Base-by-base conservation (phyloP, 2,888 invertebrate species). In the Hemithea aestivaria region DNA sequence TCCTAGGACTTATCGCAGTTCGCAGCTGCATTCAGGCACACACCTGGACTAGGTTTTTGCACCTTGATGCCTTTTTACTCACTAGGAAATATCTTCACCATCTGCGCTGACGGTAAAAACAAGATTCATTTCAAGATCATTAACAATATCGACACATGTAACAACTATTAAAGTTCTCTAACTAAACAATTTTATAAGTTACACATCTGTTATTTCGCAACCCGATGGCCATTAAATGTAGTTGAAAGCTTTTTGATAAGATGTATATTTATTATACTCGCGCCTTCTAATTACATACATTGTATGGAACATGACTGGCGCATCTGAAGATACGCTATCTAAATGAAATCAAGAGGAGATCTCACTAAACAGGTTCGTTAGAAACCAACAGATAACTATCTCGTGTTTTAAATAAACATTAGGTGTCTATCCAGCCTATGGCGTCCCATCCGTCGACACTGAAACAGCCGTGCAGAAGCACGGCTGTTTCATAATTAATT, bases 331-430 rank as follows among this genome's bases (percentile, higher is more conserved):
- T 52, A 48, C 46, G 46, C 47, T 53, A 64, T 59, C 51, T 56
- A 58, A 63, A 65, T 58, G 62, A 67, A 68, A 67, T 54, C 62
- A 62, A 67, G 56, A 62, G 59, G 56, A 55, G 42, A 48, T 48
- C 43, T 28, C 40, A 44, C 32, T 34, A 41, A 60, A 62, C 44
- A 37, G 63, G 58, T 62, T 53, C 35, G 35, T 40, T 50, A 43
- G 45, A 41, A 34, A 41, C 33, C 16, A 28, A 8, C 36, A 23
- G 50, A 43, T 48, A 36, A 34, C 30, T 21, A 41, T 44, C 36
- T 22, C 20, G 34, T 12, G 12, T 38, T 40, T n/a, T 39, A 39
- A 40, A 49, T 43, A 45, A 44, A 41, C 29, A 45, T 40, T 8
- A 28, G 31, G 25, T 32, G 25, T 35, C 28, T 34, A 38, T 40